These are phyloP conservation scores for Aphrocallistes beatrix DNA, from an alignment of 37 sponge, comb jelly and placozoan species.

Conservation along the genomic window DNA sequence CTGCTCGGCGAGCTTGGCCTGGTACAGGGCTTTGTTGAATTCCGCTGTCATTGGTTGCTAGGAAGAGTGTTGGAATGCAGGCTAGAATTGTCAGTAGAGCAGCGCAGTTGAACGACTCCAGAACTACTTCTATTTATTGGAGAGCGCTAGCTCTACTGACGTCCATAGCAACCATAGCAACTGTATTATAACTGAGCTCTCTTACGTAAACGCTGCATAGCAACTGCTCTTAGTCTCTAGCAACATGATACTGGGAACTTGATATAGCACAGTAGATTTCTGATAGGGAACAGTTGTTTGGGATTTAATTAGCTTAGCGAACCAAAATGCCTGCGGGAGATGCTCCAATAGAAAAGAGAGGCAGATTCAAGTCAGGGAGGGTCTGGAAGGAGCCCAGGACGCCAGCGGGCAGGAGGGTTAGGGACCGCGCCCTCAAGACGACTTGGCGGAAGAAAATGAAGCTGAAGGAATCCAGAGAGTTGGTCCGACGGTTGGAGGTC, in stretches of 20 bases:
- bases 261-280: neutral
- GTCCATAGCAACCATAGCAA: conserved; percentile 20
- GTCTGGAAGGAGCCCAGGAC: neutral
- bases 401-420: neutral
- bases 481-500: neutral
- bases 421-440: neutral
- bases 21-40: neutral
- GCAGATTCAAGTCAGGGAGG: neutral
- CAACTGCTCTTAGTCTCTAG: no score
- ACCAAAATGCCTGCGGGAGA: no score
- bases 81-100: no score
- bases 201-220: neutral
- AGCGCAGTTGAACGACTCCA: no score
- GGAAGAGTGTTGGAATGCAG: neutral
- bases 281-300: neutral
- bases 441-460: neutral
- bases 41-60: neutral
- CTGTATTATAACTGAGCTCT: neutral
- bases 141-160: neutral
- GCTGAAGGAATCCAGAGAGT: neutral
- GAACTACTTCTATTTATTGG: conserved; percentile 1
- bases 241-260: no score
- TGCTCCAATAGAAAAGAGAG: neutral
- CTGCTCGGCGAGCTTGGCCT: conserved; percentile 33
- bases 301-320: neutral